Conservation (phyloP, 2,888 invertebrate species). For the Drosophila pseudotalamancana region DNA sequence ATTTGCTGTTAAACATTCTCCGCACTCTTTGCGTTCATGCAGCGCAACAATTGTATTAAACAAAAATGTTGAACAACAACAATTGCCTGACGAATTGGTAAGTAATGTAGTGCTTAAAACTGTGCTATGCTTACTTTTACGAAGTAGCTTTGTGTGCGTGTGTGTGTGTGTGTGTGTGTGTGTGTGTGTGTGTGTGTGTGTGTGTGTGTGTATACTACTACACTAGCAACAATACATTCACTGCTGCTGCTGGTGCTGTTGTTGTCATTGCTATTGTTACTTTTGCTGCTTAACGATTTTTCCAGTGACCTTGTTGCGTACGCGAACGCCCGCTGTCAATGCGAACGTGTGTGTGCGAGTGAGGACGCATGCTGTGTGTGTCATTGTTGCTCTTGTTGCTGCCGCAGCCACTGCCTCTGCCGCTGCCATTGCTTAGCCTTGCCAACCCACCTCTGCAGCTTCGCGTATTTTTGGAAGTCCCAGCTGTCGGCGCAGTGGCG, state of each 20-base stretch:
- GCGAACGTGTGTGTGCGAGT: conserved; percentile 24
- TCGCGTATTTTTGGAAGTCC: conserved; percentile 43
- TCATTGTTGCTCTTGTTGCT: conserved; percentile 39
- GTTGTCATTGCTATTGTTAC: conserved; percentile 31
- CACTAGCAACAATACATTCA: conserved; percentile 25
- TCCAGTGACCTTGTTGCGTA: conserved; percentile 85
- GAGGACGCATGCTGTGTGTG: conserved; percentile 25
- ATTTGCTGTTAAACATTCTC: conserved; percentile 18
- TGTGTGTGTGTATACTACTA: conserved; percentile 39
- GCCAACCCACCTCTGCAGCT: conserved; percentile 49
- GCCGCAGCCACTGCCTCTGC: too few relatives aligned
- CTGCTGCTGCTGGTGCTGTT: conserved; percentile 29
- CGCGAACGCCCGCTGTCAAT: conserved; percentile 65
- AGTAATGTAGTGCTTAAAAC: conserved; percentile 20
- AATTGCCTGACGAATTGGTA: conserved; percentile 27
- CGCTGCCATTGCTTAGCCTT: conserved; percentile 63
- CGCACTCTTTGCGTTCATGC: conserved; percentile 25
- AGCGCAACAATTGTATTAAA: conserved; percentile 47
- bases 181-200: not conserved
- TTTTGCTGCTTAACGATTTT: conserved; percentile 82
- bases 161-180: not conserved
- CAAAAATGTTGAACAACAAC: conserved; percentile 45
- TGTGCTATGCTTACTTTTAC: conserved; percentile 14
- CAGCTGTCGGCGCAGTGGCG: conserved; percentile 43
- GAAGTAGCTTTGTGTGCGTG: too few relatives aligned